These are phyloP conservation scores for Andrena chrysosceles DNA, from an alignment of 2,888 invertebrate species.

Conservation along the genomic window DNA sequence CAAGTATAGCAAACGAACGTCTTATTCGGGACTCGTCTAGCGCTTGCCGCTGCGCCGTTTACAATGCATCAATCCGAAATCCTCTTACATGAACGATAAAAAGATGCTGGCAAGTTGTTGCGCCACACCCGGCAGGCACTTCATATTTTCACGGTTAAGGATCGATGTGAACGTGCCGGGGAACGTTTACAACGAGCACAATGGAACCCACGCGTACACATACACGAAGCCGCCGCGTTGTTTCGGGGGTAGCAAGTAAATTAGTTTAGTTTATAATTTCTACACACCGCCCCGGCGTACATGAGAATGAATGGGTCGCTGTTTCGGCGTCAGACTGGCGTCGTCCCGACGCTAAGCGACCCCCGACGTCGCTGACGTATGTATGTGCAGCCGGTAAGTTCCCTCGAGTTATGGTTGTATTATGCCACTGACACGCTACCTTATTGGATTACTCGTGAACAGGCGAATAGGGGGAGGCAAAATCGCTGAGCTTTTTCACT, in stretches of 20 bases:
- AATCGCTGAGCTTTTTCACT: slow-evolving; percentile 5
- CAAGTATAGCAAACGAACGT: slow-evolving; percentile 3
- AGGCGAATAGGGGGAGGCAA: neutral
- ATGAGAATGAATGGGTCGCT: slow-evolving; percentile 75
- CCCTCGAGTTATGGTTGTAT: slow-evolving; percentile 64
- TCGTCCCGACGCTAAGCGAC: slow-evolving; percentile 73
- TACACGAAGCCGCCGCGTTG: slow-evolving; percentile 14
- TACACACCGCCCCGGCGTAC: slow-evolving; percentile 66
- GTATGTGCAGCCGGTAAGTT: slow-evolving; percentile 68
- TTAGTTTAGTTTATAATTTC: slow-evolving; percentile 80
- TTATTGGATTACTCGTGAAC: slow-evolving; percentile 63
- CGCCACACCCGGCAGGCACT: slow-evolving; percentile 34
- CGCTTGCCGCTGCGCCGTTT: slow-evolving; percentile 23
- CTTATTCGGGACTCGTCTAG: neutral
- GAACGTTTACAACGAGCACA: slow-evolving; percentile 34
- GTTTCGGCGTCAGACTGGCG: slow-evolving; percentile 74
- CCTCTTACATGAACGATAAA: slow-evolving; percentile 43
- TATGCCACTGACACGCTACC: slow-evolving; percentile 56
- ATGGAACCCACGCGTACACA: neutral
- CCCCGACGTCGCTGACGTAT: slow-evolving; percentile 70
- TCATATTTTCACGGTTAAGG: slow-evolving; percentile 46
- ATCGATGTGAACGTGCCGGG: slow-evolving; percentile 57
- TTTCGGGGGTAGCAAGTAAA: slow-evolving; percentile 63
- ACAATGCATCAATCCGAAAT: slow-evolving; percentile 34
- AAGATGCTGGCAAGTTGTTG: slow-evolving; percentile 42